These are phyloP conservation scores for Sarcophaga subvicina DNA, from an alignment of 2,888 invertebrate species.

Conservation along the genomic window DNA sequence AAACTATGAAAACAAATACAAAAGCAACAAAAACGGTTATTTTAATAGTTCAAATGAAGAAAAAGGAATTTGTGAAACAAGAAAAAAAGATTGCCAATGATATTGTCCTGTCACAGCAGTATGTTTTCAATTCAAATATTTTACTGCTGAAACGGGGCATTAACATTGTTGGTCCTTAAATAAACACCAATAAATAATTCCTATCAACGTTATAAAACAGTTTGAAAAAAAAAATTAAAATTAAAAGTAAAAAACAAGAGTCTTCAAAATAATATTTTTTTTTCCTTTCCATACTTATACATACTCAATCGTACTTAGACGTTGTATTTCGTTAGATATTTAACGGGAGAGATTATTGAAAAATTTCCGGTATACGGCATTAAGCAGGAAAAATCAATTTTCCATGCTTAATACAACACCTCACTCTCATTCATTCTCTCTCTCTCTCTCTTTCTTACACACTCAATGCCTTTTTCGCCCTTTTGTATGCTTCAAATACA, in stretches of 20 bases:
- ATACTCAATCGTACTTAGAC: neutral
- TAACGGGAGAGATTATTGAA: constrained; percentile 67
- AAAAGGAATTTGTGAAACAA: neutral
- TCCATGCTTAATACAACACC: constrained; percentile 74
- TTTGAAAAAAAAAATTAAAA: neutral
- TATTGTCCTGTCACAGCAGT: constrained; percentile 99
- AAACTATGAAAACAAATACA: neutral
- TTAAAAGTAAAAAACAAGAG: neutral
- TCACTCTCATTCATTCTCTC: too few relatives aligned
- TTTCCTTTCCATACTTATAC: neutral
- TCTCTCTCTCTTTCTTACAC: too few relatives aligned
- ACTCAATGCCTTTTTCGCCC: constrained; percentile 27
- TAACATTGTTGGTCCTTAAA: constrained; percentile 84
- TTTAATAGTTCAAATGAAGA: constrained; percentile 3
- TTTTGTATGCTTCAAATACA: constrained; percentile 20
- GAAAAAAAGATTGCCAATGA: constrained; percentile 85
- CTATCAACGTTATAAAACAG: too few relatives aligned
- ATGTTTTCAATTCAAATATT: constrained; percentile 83
- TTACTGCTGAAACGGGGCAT: constrained; percentile 98
- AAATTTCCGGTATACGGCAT: constrained; percentile 74
- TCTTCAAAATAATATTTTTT: neutral
- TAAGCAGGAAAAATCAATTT: constrained; percentile 81
- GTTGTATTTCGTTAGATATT: constrained; percentile 24
- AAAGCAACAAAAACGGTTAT: constrained; percentile 4
- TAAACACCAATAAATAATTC: constrained; percentile 42